A percentile compares a stretch with the other conserved stretches of the same genome.
Evolutionary conservation across 1,140 invertebrate species (phyloP).

Genomic region (Leptopilina boulardi): DNA sequence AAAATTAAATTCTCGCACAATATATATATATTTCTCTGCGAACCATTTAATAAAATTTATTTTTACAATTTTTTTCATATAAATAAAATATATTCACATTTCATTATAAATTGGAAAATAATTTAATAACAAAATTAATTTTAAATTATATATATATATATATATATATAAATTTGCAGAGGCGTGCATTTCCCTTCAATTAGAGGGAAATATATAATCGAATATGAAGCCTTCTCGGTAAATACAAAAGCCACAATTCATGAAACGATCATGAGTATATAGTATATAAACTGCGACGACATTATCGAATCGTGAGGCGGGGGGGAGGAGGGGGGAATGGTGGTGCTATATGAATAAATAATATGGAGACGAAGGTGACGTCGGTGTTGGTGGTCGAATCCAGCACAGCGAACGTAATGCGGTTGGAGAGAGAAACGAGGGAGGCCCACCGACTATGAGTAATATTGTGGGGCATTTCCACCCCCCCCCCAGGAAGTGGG

Average conservation of each 20-base stretch:
- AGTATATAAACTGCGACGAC: conserved; percentile 9
- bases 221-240: neutral
- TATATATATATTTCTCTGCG: no score
- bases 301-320: conserved; percentile 36
- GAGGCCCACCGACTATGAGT: conserved; percentile 71
- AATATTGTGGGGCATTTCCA: conserved; percentile 75
- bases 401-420: conserved; percentile 54
- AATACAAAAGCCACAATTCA: conserved; percentile 15
- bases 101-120: no score
- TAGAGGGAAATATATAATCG: neutral
- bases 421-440: conserved; percentile 48
- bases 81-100: no score
- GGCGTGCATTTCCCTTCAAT: neutral
- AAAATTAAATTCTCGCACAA: no score
- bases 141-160: no score
- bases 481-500: conserved; percentile 55
- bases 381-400: conserved; percentile 53
- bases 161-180: no score
- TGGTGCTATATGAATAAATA: conserved; percentile 71
- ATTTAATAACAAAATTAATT: no score
- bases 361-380: conserved; percentile 56
- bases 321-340: no score
- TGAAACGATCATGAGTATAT: conserved; percentile 6
- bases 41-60: no score
- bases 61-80: no score